A percentile compares a stretch with the other conserved stretches of the same genome.
Conservation (phyloP, 1,140 invertebrate genomes). For the Octopus sinensis region DNA sequence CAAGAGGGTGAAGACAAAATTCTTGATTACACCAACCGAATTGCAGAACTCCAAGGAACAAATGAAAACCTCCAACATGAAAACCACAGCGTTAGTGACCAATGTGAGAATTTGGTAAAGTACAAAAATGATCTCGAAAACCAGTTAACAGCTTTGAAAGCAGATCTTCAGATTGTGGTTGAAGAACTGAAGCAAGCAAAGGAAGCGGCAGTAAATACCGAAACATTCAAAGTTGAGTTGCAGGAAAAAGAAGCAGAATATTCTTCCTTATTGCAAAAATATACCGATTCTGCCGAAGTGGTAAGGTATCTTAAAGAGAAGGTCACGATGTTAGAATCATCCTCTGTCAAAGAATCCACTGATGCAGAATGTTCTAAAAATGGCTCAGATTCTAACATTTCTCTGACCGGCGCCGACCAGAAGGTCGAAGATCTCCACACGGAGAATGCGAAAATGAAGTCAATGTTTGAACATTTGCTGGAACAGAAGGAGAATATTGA, state of each 20-base stretch:
- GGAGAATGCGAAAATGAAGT: conserved; percentile 58
- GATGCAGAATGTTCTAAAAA: background rate
- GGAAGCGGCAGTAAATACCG: background rate
- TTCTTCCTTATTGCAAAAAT: background rate
- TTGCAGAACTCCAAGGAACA: too few species aligned
- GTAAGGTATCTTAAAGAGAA: background rate
- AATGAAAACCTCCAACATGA: too few species aligned
- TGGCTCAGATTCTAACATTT: background rate
- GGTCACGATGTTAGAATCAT: background rate
- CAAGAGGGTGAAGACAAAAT: too few species aligned
- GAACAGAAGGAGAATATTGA: conserved; percentile 22
- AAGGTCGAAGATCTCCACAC: background rate
- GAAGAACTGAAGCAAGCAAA: conserved; percentile 1
- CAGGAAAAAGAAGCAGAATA: background rate
- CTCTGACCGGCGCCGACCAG: background rate
- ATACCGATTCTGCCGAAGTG: background rate
- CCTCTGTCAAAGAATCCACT: background rate
- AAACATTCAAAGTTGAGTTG: background rate
- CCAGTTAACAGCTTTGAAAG: conserved; percentile 8
- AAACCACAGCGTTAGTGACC: too few species aligned
- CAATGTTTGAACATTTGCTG: conserved; percentile 60
- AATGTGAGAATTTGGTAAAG: too few species aligned
- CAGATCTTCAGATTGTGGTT: background rate
- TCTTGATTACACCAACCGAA: too few species aligned
- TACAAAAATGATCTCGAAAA: too few species aligned